Conservation (phyloP, 2,113 vertebrate species). For the Origma solitaria region DNA sequence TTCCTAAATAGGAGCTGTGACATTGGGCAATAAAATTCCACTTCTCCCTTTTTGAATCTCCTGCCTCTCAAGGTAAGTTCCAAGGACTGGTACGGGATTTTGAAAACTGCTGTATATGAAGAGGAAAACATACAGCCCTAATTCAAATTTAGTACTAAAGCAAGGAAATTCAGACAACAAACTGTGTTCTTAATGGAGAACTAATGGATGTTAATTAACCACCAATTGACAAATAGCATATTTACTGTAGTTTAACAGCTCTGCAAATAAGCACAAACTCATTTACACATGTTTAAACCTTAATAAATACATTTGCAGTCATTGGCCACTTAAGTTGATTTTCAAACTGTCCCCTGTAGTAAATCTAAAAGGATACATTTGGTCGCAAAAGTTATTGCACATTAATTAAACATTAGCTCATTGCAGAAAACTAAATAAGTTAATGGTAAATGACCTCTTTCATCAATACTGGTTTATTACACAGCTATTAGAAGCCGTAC, state of each 20-base stretch:
- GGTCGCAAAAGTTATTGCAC: conserved; percentile 30
- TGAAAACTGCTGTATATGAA: background rate
- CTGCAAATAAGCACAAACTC: conserved; percentile 47
- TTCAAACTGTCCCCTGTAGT: conserved; percentile 11
- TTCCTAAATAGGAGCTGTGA: background rate
- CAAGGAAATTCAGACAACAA: conserved; percentile 39
- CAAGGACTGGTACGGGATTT: background rate
- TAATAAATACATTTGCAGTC: conserved; percentile 62
- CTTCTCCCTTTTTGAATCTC: background rate
- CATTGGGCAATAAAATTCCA: background rate
- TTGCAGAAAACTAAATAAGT: conserved; percentile 49
- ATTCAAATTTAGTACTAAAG: conserved; percentile 8
- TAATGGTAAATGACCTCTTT: conserved; percentile 49
- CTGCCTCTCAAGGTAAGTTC: background rate
- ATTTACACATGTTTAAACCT: conserved; percentile 63
- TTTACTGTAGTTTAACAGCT: conserved; percentile 56
- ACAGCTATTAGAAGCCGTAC: background rate
- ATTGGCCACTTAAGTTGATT: conserved; percentile 42
- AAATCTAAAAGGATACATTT: conserved; percentile 53
- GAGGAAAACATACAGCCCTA: background rate
- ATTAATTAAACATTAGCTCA: conserved; percentile 54
- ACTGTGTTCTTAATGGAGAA: conserved; percentile 51
- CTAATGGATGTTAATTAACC: conserved; percentile 61
- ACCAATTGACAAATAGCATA: conserved; percentile 60
- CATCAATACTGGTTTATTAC: conserved; percentile 35